A percentile compares a stretch with the other conserved stretches of the same genome.
Conservation (phyloP, 2,888 invertebrate genomes). For the Drosophila acutilabella region DNA sequence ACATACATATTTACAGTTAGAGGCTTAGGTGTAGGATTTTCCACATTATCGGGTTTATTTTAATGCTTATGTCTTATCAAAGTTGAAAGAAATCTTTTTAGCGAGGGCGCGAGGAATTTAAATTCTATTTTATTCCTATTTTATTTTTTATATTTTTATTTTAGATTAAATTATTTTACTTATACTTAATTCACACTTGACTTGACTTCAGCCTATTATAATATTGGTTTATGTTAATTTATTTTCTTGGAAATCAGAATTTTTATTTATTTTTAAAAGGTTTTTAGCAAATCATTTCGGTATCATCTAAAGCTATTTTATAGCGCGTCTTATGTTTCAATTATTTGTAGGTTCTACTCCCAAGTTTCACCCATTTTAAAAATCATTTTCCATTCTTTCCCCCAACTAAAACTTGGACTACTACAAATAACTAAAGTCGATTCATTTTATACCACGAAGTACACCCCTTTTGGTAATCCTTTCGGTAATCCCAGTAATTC, state of each 20-base stretch:
- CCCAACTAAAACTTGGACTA: conserved; percentile 57
- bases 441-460: conserved; percentile 22
- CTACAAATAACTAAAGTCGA: conserved; percentile 42
- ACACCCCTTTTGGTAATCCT: background rate
- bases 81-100: conserved; percentile 35
- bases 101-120: conserved; percentile 52
- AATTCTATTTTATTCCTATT: conserved; percentile 6
- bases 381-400: conserved; percentile 36
- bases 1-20: conserved; percentile 57
- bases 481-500: conserved; percentile 11
- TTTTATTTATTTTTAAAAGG: conserved; percentile 24
- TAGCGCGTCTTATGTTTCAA: conserved; percentile 60
- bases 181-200: conserved; percentile 50
- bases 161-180: conserved; percentile 38
- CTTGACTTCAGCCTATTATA: conserved; percentile 38
- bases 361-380: conserved; percentile 43
- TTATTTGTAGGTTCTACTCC: conserved; percentile 25
- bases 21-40: conserved; percentile 38
- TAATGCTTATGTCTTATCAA: conserved; percentile 29
- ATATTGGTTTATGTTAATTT: conserved; percentile 1
- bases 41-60: conserved; percentile 1
- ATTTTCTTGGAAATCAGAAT: conserved; percentile 15
- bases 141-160: conserved; percentile 3
- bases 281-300: conserved; percentile 44
- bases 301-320: conserved; percentile 66